Percentiles rank a stretch among this genome's conserved stretches.
phyloP scores from a whole-genome alignment of 2,797 vertebrate genomes.

The Bufotes viridis region DNA sequence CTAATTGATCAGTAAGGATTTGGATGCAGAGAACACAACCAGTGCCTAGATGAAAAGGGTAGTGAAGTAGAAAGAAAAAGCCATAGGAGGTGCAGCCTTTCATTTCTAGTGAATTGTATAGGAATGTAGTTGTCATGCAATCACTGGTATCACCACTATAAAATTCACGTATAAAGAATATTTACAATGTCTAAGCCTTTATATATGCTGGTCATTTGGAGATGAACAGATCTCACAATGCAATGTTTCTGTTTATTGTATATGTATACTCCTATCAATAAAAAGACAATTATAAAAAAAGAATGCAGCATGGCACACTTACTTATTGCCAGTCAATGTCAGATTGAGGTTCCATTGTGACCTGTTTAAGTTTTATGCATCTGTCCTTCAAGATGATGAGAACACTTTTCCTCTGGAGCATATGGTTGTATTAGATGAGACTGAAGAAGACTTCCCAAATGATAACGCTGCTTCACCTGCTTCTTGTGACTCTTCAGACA shows the following conservation, averaged over 20 bases:
- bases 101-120: no score
- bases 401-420: background rate
- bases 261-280: no score
- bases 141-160: no score
- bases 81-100: no score
- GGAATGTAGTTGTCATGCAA: no score
- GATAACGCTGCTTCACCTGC: background rate
- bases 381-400: background rate
- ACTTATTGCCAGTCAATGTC: background rate
- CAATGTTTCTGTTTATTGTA: no score
- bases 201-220: no score
- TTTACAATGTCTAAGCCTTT: no score
- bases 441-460: background rate
- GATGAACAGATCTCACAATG: no score
- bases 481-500: slow-evolving; percentile 24
- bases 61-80: no score
- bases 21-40: background rate
- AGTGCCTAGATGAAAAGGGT: background rate
- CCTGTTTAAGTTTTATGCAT: background rate
- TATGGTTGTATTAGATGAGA: slow-evolving; percentile 24
- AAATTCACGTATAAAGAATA: no score
- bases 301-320: background rate
- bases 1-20: background rate
- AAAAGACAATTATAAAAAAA: no score
- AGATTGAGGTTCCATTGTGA: background rate